These are phyloP conservation scores for Crioceris asparagi DNA, from an alignment of 2,888 invertebrate species.

Conservation along the genomic window DNA sequence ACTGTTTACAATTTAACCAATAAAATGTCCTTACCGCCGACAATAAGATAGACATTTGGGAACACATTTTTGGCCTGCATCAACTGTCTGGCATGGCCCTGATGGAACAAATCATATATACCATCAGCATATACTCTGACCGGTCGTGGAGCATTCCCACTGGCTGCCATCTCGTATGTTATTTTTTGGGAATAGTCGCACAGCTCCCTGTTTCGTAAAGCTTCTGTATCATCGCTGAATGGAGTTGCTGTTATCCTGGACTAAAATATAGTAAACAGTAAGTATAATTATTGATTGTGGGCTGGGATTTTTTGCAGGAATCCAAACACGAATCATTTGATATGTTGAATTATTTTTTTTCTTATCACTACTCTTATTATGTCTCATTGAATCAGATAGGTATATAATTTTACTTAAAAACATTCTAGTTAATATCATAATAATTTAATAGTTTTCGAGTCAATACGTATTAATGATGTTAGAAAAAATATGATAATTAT, in stretches of 20 bases:
- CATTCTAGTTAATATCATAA: no score
- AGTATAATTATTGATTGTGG: no score
- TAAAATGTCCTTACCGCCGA: constrained; percentile 90
- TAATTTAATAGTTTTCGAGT: no score
- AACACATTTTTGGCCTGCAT: constrained; percentile 97
- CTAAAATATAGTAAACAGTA: constrained; percentile 36
- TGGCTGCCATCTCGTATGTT: constrained; percentile 73
- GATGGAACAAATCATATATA: constrained; percentile 98
- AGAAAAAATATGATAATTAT: no score
- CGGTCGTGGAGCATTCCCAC: constrained; percentile 68
- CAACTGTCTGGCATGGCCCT: constrained; percentile 94
- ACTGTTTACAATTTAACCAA: no score
- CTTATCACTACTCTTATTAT: no score
- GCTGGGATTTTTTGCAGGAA: no score
- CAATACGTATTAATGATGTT: no score
- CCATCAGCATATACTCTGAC: constrained; percentile 98
- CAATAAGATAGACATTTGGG: constrained; percentile 94
- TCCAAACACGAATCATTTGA: no score
- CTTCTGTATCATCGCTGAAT: constrained; percentile 79
- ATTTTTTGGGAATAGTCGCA: constrained; percentile 80
- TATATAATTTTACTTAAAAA: no score
- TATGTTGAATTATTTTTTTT: no score
- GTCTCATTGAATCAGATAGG: no score
- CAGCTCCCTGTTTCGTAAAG: constrained; percentile 61
- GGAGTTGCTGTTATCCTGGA: constrained; percentile 77